Evolutionary conservation across 1,140 invertebrate species (phyloP).

Genomic region (Rhagoletis pomonella): DNA sequence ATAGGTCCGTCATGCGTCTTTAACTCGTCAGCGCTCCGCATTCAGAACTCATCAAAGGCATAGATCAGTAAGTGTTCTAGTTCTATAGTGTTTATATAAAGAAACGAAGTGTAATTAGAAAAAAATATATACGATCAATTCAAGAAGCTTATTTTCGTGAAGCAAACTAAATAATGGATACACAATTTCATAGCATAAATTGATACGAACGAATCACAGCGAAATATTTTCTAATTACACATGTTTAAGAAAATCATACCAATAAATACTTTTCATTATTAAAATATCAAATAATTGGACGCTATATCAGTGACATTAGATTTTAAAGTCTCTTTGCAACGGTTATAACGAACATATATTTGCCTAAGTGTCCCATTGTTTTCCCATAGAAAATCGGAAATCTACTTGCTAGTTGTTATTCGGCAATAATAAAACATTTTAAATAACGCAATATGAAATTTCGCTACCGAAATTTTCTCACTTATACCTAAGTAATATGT

Average conservation of each 20-base stretch:
- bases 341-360: no score
- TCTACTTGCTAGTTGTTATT: no score
- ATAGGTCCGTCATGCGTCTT: conserved; percentile 83
- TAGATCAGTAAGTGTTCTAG: conserved; percentile 81
- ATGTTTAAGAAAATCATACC: not conserved
- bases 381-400: no score
- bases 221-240: conserved; percentile 10
- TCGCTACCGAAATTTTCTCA: no score
- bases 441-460: no score
- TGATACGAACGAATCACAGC: not conserved
- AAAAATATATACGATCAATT: not conserved
- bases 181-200: not conserved
- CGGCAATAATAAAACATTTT: no score
- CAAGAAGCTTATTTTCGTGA: not conserved
- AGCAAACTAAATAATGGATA: not conserved
- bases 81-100: conserved; percentile 39
- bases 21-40: conserved; percentile 81
- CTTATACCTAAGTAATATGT: no score
- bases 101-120: conserved; percentile 28
- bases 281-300: not conserved
- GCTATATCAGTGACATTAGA: not conserved
- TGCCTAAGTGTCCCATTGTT: no score
- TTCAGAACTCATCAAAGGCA: conserved; percentile 83
- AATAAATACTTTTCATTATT: not conserved
- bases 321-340: not conserved